These are phyloP conservation scores for Trichomycterus rosablanca DNA, from an alignment of 2,113 vertebrate genomes.

Conservation along the genomic window DNA sequence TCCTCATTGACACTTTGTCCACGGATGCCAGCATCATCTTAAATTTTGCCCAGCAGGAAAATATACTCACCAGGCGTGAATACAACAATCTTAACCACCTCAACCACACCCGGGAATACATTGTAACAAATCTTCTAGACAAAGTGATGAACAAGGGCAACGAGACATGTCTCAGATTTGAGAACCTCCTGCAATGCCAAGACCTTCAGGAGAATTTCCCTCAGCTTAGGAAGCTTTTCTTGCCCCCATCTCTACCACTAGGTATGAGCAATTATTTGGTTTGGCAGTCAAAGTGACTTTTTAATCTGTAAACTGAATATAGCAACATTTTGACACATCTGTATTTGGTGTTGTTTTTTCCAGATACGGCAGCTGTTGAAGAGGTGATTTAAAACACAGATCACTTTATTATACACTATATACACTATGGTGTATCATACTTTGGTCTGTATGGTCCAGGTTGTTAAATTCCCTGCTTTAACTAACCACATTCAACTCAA, in stretches of 20 bases:
- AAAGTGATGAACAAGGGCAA: conserved; percentile 57
- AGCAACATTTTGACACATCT: not conserved
- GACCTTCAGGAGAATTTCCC: conserved; percentile 35
- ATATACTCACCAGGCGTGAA: conserved; percentile 43
- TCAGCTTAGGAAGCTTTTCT: not conserved
- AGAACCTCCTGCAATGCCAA: conserved; percentile 47
- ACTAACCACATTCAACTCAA: too few species aligned
- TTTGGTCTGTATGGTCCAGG: too few species aligned
- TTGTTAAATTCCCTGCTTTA: not conserved
- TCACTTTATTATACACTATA: too few species aligned
- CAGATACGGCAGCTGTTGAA: not conserved
- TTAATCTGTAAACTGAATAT: not conserved
- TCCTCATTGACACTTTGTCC: conserved; percentile 16
- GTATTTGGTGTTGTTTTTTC: not conserved
- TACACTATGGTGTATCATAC: too few species aligned
- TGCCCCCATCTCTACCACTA: accelerated
- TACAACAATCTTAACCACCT: conserved; percentile 53
- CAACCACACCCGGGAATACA: not conserved
- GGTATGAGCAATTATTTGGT: not conserved
- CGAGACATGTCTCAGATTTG: conserved; percentile 38
- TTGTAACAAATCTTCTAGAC: conserved; percentile 51
- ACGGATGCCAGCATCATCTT: conserved; percentile 47
- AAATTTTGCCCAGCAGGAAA: conserved; percentile 22
- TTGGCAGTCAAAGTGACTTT: not conserved
- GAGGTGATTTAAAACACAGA: not conserved